These are phyloP conservation scores for Stegostoma tigrinum DNA, from an alignment of 2,113 vertebrate species.

Conservation along the genomic window DNA sequence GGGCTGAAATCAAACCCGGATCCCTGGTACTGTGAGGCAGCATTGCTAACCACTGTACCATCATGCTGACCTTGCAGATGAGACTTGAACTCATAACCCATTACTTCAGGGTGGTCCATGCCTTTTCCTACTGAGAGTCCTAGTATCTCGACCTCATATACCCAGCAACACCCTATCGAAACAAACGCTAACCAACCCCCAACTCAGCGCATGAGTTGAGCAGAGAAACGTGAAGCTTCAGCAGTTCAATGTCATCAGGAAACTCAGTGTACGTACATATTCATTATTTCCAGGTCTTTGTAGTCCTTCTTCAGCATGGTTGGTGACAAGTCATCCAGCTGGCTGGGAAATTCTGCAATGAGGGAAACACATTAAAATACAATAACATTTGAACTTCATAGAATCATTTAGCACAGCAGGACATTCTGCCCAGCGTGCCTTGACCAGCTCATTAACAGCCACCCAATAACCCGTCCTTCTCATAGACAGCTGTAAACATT, in stretches of 20 bases:
- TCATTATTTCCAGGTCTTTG: constrained; percentile 59
- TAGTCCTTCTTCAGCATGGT: constrained; percentile 73
- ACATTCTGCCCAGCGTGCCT: neutral
- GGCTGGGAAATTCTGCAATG: constrained; percentile 61
- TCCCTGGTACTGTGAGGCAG: too few relatives aligned
- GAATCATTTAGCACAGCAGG: neutral
- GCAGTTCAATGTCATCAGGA: neutral
- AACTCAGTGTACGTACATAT: constrained; percentile 50
- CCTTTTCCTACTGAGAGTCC: too few relatives aligned
- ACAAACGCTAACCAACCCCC: neutral
- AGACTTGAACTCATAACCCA: too few relatives aligned
- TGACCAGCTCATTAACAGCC: neutral
- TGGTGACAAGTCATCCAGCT: constrained; percentile 68
- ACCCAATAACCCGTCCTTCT: too few relatives aligned
- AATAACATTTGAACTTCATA: neutral
- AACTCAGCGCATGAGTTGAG: neutral
- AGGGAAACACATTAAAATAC: neutral
- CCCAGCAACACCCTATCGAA: too few relatives aligned
- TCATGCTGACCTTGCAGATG: too few relatives aligned
- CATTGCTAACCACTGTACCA: too few relatives aligned
- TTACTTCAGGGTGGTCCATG: too few relatives aligned
- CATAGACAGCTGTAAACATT: neutral
- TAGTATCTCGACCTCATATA: too few relatives aligned
- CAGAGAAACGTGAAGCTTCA: neutral
- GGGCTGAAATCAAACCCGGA: too few relatives aligned